These are phyloP conservation scores for Stenichneumon culpator DNA, from an alignment of 2,888 invertebrate species.

Conservation along the genomic window DNA sequence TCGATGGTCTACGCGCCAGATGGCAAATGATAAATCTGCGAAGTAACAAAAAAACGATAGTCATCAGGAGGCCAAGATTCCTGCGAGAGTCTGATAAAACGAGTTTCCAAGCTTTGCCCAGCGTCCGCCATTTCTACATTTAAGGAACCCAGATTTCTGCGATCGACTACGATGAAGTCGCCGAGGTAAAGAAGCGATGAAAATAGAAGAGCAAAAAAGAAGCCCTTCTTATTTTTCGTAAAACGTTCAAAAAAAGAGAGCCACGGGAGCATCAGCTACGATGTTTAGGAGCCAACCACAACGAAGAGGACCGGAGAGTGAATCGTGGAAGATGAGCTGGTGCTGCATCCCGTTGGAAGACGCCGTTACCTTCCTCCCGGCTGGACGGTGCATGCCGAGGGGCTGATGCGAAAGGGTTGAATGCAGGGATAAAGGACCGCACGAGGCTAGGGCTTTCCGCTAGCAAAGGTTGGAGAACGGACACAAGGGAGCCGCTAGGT, in stretches of 20 bases:
- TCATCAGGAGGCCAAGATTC: conserved; percentile 14
- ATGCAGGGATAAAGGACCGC: conserved; percentile 64
- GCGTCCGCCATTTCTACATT: conserved; percentile 1
- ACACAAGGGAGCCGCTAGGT: neutral
- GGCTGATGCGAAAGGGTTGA: conserved; percentile 60
- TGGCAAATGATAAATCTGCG: conserved; percentile 32
- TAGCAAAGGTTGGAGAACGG: conserved; percentile 31
- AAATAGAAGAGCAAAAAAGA: conserved; percentile 13
- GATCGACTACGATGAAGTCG: conserved; percentile 68
- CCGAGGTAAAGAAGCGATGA: conserved; percentile 6
- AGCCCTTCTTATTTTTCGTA: conserved; percentile 2
- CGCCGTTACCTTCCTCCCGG: conserved; percentile 72
- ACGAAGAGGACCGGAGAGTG: conserved; percentile 34
- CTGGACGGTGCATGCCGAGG: conserved; percentile 50
- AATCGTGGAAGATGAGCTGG: conserved; percentile 23
- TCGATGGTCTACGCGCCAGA: neutral
- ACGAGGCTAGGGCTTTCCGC: conserved; percentile 39
- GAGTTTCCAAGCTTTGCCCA: conserved; percentile 6
- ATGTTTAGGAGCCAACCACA: neutral
- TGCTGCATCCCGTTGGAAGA: conserved; percentile 70
- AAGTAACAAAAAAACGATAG: neutral
- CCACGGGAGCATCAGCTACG: conserved; percentile 56
- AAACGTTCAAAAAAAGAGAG: conserved; percentile 55
- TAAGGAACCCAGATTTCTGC: conserved; percentile 51
- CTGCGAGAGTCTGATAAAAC: conserved; percentile 31